These are phyloP conservation scores for Ectemnius lituratus DNA, from an alignment of 2,888 invertebrate species.

Conservation along the genomic window DNA sequence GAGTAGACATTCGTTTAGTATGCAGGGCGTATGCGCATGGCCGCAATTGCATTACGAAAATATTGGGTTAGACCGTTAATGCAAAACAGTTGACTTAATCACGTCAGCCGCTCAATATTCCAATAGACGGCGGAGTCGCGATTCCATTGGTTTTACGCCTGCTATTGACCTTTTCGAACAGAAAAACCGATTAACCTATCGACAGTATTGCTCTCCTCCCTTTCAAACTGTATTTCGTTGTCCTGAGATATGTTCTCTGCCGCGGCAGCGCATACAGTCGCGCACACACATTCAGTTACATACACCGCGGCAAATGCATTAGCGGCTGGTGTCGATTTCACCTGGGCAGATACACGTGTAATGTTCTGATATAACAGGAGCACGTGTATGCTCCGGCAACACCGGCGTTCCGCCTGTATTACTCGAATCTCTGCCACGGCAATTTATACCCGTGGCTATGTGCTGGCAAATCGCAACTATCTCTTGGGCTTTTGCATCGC, in stretches of 20 bases:
- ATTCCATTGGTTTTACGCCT: no score
- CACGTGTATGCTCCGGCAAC: neutral
- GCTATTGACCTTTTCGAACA: no score
- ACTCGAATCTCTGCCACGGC: conserved; percentile 31
- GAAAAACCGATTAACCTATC: no score
- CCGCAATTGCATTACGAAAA: conserved; percentile 1
- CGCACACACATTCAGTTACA: conserved; percentile 16
- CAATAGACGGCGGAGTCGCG: no score
- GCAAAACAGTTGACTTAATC: conserved; percentile 1
- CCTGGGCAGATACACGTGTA: conserved; percentile 20
- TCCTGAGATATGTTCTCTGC: no score
- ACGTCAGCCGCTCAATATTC: neutral
- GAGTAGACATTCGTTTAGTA: no score
- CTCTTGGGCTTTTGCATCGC: conserved; percentile 16
- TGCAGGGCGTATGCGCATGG: neutral
- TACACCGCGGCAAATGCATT: conserved; percentile 7
- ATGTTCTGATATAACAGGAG: neutral
- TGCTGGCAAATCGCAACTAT: conserved; percentile 37
- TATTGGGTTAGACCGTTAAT: neutral
- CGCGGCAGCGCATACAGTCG: no score
- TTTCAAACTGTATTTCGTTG: no score
- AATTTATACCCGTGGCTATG: conserved; percentile 31
- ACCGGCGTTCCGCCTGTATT: conserved; percentile 16
- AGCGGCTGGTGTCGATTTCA: conserved; percentile 1
- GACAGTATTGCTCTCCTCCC: no score